phyloP scores from a whole-genome alignment of 2,113 vertebrate species.

The Hyaena hyaena region DNA sequence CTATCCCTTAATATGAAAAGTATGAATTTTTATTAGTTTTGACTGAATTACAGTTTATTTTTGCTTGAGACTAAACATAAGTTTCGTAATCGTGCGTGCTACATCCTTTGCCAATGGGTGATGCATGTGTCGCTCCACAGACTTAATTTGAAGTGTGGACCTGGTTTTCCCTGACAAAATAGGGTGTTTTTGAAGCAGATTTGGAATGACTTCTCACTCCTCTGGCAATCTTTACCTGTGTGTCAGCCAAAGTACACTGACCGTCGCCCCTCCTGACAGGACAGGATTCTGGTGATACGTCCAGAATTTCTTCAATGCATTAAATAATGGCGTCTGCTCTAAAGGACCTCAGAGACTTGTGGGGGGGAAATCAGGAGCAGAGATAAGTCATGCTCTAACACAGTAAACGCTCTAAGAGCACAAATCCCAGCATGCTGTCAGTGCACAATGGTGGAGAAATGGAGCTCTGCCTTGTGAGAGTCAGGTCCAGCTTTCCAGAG shows the following conservation, averaged over 20 bases:
- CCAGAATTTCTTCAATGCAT: background rate
- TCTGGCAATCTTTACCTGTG: background rate
- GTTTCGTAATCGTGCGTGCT: conserved; percentile 57
- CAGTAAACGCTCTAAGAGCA: rapidly evolving
- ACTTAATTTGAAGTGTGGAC: conserved; percentile 64
- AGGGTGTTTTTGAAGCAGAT: conserved; percentile 52
- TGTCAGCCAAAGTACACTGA: conserved; percentile 59
- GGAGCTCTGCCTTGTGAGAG: background rate
- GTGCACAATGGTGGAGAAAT: rapidly evolving
- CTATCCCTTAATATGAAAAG: conserved; percentile 69
- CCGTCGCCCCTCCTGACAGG: background rate
- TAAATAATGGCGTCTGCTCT: background rate
- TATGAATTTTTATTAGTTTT: conserved; percentile 79
- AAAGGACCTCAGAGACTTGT: background rate
- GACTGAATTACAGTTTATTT: conserved; percentile 76
- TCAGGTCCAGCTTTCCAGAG: background rate
- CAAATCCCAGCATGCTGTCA: background rate
- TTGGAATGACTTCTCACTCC: conserved; percentile 35
- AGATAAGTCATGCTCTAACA: background rate
- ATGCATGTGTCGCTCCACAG: conserved; percentile 45
- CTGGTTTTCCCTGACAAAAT: conserved; percentile 69
- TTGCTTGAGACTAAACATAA: conserved; percentile 80
- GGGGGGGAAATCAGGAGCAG: background rate
- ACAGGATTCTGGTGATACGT: background rate
- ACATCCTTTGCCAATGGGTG: conserved; percentile 55